Evolutionary conservation across 2,797 vertebrate species (phyloP).

Genomic region (Hoplostethus mediterraneus): DNA sequence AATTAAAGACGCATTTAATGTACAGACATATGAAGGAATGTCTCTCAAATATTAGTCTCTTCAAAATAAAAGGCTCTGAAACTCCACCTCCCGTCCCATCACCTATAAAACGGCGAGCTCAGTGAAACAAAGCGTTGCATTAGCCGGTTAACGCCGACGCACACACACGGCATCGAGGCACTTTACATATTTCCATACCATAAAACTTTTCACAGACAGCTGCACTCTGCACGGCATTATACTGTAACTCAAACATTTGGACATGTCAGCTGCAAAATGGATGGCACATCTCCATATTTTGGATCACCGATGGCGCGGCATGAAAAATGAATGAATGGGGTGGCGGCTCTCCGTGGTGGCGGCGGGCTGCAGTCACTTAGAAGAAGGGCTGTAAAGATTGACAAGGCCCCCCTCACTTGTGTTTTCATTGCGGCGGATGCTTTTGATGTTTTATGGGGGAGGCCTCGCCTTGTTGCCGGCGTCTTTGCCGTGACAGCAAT

Average conservation of each 20-base stretch:
- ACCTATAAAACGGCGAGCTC: neutral
- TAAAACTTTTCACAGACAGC: conserved; percentile 59
- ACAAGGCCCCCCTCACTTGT: conserved; percentile 65
- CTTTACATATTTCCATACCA: conserved; percentile 45
- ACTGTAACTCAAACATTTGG: conserved; percentile 56
- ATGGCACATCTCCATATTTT: conserved; percentile 53
- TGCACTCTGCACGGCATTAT: conserved; percentile 34
- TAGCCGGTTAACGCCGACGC: conserved; percentile 24
- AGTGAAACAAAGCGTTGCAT: conserved; percentile 16
- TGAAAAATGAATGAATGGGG: conserved; percentile 65
- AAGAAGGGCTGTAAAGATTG: conserved; percentile 67
- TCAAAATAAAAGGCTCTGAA: neutral
- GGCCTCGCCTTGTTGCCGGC: conserved; percentile 60
- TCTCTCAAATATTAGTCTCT: conserved; percentile 3
- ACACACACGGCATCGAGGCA: too few species aligned
- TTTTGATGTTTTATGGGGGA: conserved; percentile 78
- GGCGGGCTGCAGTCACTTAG: conserved; percentile 53
- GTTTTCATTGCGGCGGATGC: conserved; percentile 65
- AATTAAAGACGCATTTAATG: neutral
- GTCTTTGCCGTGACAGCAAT: conserved; percentile 65
- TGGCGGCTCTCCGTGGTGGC: conserved; percentile 27
- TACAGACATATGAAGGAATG: neutral
- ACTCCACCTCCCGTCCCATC: neutral
- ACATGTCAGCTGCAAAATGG: conserved; percentile 64
- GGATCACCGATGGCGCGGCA: conserved; percentile 41